Percentiles rank a stretch among this genome's conserved stretches.
Conservation (phyloP, 2,888 invertebrate genomes). For the Diarsia brunnea region DNA sequence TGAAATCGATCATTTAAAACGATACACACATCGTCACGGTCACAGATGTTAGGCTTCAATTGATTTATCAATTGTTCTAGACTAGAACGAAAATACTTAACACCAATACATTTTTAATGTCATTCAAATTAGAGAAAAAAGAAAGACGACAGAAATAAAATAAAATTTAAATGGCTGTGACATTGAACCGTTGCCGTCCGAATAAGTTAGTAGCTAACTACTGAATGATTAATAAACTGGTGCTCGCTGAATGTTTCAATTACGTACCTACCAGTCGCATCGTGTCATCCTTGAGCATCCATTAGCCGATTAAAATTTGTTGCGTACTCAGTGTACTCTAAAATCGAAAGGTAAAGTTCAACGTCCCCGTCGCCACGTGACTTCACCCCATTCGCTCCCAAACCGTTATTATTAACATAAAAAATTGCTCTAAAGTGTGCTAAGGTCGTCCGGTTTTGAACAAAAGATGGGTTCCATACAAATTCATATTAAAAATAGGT, state of each 20-base stretch:
- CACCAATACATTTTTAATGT: background rate
- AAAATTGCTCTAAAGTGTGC: constrained; percentile 70
- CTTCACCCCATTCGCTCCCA: constrained; percentile 74
- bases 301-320: constrained; percentile 63
- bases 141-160: background rate
- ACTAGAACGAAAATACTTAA: background rate
- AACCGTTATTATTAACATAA: constrained; percentile 80
- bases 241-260: constrained; percentile 36
- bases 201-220: constrained; percentile 1
- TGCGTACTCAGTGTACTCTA: constrained; percentile 39
- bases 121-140: background rate
- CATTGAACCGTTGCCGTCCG: background rate
- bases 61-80: constrained; percentile 12
- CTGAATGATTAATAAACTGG: constrained; percentile 32
- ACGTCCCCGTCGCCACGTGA: constrained; percentile 85
- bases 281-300: constrained; percentile 38
- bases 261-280: constrained; percentile 46
- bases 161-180: background rate
- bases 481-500: constrained; percentile 58
- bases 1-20: constrained; percentile 16
- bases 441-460: constrained; percentile 69
- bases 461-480: constrained; percentile 62
- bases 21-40: background rate
- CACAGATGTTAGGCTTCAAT: constrained; percentile 9
- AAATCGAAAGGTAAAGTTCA: constrained; percentile 77